Percentiles rank a stretch among this genome's conserved stretches.
Evolutionary conservation across 2,797 vertebrate genomes (phyloP).

Genomic region (Gastrophryne carolinensis): DNA sequence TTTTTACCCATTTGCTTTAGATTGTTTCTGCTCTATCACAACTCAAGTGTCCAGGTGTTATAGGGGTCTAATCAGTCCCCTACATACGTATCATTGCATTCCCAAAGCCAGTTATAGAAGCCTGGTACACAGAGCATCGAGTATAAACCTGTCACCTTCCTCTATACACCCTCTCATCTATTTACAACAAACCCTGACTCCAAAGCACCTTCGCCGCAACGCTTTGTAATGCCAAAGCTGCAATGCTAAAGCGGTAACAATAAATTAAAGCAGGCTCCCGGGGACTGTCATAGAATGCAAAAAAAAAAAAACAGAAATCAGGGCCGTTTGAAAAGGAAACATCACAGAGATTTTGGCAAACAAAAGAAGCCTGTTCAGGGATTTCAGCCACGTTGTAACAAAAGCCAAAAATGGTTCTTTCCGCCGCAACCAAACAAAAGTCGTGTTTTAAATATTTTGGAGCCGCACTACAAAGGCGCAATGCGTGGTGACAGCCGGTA

Average conservation of each 20-base stretch:
- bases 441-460: not conserved
- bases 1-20: too few species aligned
- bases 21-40: too few species aligned
- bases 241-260: not conserved
- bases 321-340: not conserved
- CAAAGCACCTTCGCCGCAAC: not conserved
- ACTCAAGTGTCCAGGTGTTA: too few species aligned
- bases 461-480: not conserved
- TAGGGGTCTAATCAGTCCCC: too few species aligned
- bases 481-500: not conserved
- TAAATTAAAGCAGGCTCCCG: not conserved
- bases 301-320: not conserved
- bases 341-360: constrained; percentile 1
- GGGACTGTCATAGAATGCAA: constrained; percentile 9
- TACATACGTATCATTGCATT: too few species aligned
- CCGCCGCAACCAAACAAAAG: not conserved
- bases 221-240: not conserved
- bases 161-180: too few species aligned
- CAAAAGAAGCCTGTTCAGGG: constrained; percentile 4
- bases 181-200: not conserved
- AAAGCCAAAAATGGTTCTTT: not conserved
- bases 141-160: too few species aligned
- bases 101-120: too few species aligned
- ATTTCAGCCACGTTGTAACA: constrained; percentile 4
- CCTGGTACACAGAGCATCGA: too few species aligned